Conservation (phyloP, 2,113 vertebrate species). For the Poeciliopsis occidentalis region DNA sequence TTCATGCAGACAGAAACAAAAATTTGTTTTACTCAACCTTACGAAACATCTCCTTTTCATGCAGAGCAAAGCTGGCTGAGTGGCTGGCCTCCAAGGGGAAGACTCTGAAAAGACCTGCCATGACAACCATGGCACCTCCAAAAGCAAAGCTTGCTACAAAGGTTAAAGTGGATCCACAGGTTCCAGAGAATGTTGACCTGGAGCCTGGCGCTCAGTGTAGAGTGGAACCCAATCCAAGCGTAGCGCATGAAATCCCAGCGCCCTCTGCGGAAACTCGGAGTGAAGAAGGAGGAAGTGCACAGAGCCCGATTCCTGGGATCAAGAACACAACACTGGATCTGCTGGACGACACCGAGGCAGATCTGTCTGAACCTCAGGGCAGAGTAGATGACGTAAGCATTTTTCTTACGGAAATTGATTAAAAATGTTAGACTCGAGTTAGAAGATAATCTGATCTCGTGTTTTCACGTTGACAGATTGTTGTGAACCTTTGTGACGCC, state of each 20-base stretch:
- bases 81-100: conserved; percentile 87
- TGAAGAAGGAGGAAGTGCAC: neutral
- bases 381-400: conserved; percentile 72
- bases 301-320: conserved; percentile 31
- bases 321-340: conserved; percentile 73
- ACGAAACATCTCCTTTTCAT: neutral
- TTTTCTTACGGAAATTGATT: neutral
- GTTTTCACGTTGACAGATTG: conserved; percentile 51
- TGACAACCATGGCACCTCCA: conserved; percentile 16
- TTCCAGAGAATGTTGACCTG: conserved; percentile 4
- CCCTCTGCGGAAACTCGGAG: neutral
- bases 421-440: neutral
- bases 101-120: conserved; percentile 81
- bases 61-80: conserved; percentile 82
- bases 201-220: neutral
- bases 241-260: neutral
- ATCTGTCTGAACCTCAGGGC: conserved; percentile 60
- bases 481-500: conserved; percentile 80
- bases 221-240: conserved; percentile 25
- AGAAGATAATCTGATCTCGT: neutral
- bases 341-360: conserved; percentile 63
- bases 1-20: accelerated
- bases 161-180: conserved; percentile 1
- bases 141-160: conserved; percentile 39
- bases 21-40: neutral